phyloP scores from a whole-genome alignment of 2,797 vertebrate species.

The Apogon talboti region DNA sequence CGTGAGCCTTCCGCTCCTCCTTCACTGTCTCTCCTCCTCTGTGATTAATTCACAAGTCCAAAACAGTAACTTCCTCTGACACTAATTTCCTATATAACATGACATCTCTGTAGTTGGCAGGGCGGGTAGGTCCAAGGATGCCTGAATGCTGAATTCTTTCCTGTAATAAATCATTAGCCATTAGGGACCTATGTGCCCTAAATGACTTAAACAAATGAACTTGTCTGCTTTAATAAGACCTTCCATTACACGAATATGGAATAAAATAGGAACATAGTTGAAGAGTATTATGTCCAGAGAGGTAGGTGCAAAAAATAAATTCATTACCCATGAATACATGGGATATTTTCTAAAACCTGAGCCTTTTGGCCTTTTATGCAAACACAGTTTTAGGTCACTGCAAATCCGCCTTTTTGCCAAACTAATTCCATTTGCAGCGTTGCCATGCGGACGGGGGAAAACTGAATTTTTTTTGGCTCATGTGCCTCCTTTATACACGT shows the following conservation, averaged over 20 bases:
- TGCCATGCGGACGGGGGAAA: too few species aligned
- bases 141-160: constrained; percentile 79
- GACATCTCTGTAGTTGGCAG: constrained; percentile 75
- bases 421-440: too few species aligned
- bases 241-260: constrained; percentile 78
- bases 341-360: too few species aligned
- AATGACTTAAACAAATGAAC: constrained; percentile 88
- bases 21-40: constrained; percentile 55
- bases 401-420: too few species aligned
- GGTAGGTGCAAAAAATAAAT: not conserved
- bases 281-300: constrained; percentile 1
- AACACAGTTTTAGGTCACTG: too few species aligned
- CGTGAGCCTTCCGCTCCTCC: constrained; percentile 64
- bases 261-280: constrained; percentile 22
- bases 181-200: constrained; percentile 80
- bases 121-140: constrained; percentile 71
- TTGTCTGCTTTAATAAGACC: constrained; percentile 86
- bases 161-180: constrained; percentile 87
- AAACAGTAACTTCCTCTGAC: constrained; percentile 85
- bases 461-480: too few species aligned
- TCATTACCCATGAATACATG: not conserved
- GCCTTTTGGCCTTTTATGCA: too few species aligned
- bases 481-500: too few species aligned
- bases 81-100: constrained; percentile 85
- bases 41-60: constrained; percentile 85